Evolutionary conservation across 2,888 invertebrate genomes (phyloP), one percentile per base, ranked within the genome.

Genomic region (Epirrhoe alternata): DNA sequence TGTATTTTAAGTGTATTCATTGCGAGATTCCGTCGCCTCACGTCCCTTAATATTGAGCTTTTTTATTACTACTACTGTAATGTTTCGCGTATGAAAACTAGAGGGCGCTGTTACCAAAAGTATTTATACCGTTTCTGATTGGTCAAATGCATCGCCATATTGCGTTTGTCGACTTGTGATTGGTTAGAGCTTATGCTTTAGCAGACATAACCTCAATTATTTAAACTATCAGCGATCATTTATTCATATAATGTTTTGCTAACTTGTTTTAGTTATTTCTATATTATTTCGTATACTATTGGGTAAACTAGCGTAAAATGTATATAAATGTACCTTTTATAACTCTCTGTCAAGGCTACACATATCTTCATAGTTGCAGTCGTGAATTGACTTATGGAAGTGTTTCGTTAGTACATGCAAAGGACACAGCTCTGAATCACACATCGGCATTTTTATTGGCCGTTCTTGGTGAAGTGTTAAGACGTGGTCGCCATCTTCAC

Each of bases 391-490:
- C 30, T 94, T 88, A 51, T 91, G 88, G 80, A 95, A 96, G 61
- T 94, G 84, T 31, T 94, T 79, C 64, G 89, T 92, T 76, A 97
- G 86, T 42, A 86, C 88, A 5, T 93, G 79, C 50, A 96, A 78
- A 14, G 96, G 95, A 81, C 97, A 97, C 5, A 97, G 93, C 71
- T 95, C 95, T 3, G 85, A 76, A 4, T 95, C 94, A 82, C 97
- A 97, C 77, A 95, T 95, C 0, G 96, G 96, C 72, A 97, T 83
- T 67, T 94, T 94, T 0, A 97, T 90, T 0, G 95, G 88, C 55
- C 94, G 94, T 85, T 97, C 97, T 88, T 97, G 97, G 79, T 97
- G 96, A 73, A 97, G 86, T 0, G 95, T 94, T 70, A 97, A 84
- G 38, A 97, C 84, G 79, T 94, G 92, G 31, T 93, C 85, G 53